A percentile compares a stretch with the other conserved stretches of the same genome.
Evolutionary conservation across 2,113 vertebrate species (phyloP).

Genomic region (Macaca fascicularis): DNA sequence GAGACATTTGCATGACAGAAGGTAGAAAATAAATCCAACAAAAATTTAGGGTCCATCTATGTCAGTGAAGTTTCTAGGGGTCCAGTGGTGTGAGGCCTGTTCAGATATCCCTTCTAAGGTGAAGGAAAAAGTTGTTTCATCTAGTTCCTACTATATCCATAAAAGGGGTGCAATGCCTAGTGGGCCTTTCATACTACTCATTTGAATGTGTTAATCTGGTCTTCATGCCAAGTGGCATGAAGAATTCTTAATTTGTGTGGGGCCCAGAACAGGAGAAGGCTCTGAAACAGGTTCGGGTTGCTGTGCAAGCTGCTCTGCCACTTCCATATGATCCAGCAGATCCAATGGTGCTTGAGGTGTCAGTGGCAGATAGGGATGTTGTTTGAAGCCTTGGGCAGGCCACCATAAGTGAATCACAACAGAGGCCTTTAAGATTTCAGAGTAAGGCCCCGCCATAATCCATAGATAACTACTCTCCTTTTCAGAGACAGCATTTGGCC

Average conservation of each 20-base stretch:
- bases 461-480: neutral
- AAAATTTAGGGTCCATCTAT: neutral
- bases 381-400: neutral
- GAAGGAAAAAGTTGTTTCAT: neutral
- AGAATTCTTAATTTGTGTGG: neutral
- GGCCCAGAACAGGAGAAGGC: neutral
- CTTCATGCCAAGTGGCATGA: neutral
- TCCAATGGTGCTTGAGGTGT: neutral
- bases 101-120: neutral
- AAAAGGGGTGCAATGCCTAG: neutral
- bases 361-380: neutral
- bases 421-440: neutral
- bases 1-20: too few species aligned
- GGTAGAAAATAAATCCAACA: neutral
- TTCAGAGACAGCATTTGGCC: neutral
- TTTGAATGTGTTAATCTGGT: neutral
- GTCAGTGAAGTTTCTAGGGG: neutral
- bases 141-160: neutral
- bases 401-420: too few species aligned
- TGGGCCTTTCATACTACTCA: neutral
- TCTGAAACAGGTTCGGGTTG: neutral
- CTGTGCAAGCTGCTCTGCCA: neutral
- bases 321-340: neutral
- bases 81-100: neutral
- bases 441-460: neutral